Percentiles rank a stretch among this genome's conserved stretches.
These are phyloP conservation scores for Beroe forskalii DNA, from an alignment of 37 sponge, comb jelly and placozoan species.

Conservation along the genomic window DNA sequence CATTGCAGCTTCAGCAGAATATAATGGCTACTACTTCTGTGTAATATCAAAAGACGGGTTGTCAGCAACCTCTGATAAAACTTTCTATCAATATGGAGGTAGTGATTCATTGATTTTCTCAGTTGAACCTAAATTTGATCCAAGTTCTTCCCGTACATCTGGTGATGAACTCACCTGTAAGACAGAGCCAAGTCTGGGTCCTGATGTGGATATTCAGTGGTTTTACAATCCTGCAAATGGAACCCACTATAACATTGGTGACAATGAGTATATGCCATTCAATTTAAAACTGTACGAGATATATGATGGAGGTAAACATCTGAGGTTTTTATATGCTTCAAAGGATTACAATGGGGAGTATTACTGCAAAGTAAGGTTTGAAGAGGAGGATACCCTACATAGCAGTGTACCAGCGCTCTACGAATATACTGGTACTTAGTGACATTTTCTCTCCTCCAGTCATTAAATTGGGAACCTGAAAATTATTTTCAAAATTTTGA, in stretches of 20 bases:
- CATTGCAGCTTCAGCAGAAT: background rate
- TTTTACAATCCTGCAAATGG: conserved; percentile 1
- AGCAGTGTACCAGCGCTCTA: no score
- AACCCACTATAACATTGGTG: background rate
- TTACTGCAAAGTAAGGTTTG: conserved; percentile 28
- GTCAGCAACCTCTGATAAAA: background rate
- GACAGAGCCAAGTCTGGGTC: background rate
- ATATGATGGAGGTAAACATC: background rate
- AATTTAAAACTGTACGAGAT: background rate
- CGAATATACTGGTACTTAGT: no score
- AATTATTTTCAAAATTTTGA: no score
- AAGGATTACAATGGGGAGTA: conserved; percentile 46
- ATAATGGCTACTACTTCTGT: conserved; percentile 52
- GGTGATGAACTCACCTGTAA: conserved; percentile 7
- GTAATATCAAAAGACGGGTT: background rate
- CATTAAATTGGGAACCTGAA: no score
- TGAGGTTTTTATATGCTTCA: background rate
- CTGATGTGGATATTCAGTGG: background rate
- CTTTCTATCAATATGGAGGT: conserved; percentile 28
- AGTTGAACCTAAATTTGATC: background rate
- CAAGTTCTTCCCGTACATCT: background rate
- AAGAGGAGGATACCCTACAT: background rate
- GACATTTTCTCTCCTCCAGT: no score
- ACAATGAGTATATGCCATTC: conserved; percentile 41
- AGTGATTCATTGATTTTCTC: conserved; percentile 14